Base-by-base conservation (phyloP, 2,797 vertebrate species). In the Eleutherodactylus coqui region DNA sequence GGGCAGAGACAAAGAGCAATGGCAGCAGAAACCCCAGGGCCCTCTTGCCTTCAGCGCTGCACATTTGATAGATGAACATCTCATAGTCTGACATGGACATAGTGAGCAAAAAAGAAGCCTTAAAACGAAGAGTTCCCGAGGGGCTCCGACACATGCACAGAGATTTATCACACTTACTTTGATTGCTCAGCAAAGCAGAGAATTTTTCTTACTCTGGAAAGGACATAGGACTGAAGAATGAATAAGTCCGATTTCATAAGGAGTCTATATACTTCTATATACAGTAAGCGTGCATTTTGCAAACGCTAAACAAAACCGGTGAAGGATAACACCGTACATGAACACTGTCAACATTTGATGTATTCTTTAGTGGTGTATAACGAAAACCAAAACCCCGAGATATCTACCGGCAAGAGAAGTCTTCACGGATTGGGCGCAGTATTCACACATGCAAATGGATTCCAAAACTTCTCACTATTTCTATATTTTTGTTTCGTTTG, bases 61-160 rank as follows among this genome's bases (percentile, higher is more conserved):
- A 79, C 34, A 17, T 83, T 83, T 79, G 81, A 83, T 87, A 60
- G 81, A 87, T 87, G 86, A 87, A 79, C 86, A 83, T 83, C 67
- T 83, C 75, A 79, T 49, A 29, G 24, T 43, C 60, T 87, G 86
- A 87, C 75, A 72, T 87, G 75, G 64, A 79, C 51, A 75, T 41
- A 53, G 75, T 49, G 47, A 60, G 80, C 53, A 83, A 41, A 49
- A 72, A 49, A 82, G 38, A 60, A 34, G 24, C 43, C 64, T 72
- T 72, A 70, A 83, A 87, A 84, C 79, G 53, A 79, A 73, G 62
- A 36, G 79, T 79, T 79, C 81, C 47, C 13, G 24, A 62, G 75
- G 75, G 80, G 41, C 16, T 73, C 34, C 64, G 64, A 64, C 49
- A 49, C 17, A 32, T 60, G 51, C 62, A 47, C 64, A 41, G 67